These are phyloP conservation scores for Zosterops japonicus DNA, from an alignment of 2,113 vertebrate genomes.

Conservation along the genomic window DNA sequence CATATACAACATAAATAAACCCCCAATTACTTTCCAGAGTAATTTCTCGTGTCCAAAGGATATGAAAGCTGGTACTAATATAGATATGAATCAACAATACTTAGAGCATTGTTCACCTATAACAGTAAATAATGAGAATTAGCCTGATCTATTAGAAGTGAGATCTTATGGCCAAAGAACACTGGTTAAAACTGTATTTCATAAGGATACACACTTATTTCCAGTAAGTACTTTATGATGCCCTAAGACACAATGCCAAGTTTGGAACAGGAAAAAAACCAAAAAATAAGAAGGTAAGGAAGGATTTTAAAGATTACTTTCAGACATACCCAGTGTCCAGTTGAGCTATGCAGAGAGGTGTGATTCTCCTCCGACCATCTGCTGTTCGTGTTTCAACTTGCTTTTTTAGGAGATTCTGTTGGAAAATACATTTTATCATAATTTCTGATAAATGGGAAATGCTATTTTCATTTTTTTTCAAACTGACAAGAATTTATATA, in stretches of 20 bases:
- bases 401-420: conserved; percentile 96
- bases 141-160: not conserved
- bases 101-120: not conserved
- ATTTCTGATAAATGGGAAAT: not conserved
- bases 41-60: not conserved
- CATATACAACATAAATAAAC: not conserved
- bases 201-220: not conserved
- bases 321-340: conserved; percentile 92
- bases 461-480: not conserved
- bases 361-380: conserved; percentile 94
- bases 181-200: not conserved
- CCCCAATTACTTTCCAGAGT: not conserved
- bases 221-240: not conserved
- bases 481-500: not conserved
- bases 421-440: not conserved
- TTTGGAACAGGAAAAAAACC: not conserved
- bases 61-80: not conserved
- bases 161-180: not conserved
- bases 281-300: not conserved
- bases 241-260: not conserved
- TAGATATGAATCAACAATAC: not conserved
- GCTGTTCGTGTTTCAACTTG: conserved; percentile 97
- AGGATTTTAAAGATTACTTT: not conserved
- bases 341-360: conserved; percentile 96
- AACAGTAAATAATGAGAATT: not conserved